A percentile compares a stretch with the other conserved stretches of the same genome.
Evolutionary conservation across 2,888 invertebrate genomes (phyloP).

Genomic region (Andrena marginata): DNA sequence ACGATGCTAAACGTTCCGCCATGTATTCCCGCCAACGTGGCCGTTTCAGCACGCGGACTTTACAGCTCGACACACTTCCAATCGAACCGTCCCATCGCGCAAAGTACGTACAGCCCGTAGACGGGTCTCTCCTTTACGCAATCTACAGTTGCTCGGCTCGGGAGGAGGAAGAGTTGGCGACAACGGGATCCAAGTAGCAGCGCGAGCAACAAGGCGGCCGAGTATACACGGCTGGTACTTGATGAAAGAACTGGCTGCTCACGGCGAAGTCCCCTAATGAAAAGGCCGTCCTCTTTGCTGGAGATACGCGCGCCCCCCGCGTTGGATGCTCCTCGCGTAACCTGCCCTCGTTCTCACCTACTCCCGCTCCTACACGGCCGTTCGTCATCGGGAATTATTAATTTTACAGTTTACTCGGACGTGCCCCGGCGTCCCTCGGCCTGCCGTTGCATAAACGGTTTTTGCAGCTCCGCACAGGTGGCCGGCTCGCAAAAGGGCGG

Average conservation of each 20-base stretch:
- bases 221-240: not conserved
- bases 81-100: too few relatives aligned
- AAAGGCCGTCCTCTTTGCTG: constrained; percentile 4
- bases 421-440: constrained; percentile 44
- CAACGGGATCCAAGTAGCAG: not conserved
- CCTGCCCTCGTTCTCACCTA: constrained; percentile 33
- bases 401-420: constrained; percentile 63
- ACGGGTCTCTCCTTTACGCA: too few relatives aligned
- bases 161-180: not conserved
- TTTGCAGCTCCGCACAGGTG: constrained; percentile 67
- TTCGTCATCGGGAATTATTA: constrained; percentile 67
- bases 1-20: too few relatives aligned
- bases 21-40: too few relatives aligned
- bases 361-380: constrained; percentile 5
- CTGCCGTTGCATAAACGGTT: constrained; percentile 64
- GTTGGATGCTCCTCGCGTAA: not conserved
- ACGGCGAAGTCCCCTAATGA: constrained; percentile 9
- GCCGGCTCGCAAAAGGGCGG: constrained; percentile 68
- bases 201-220: not conserved
- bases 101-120: too few relatives aligned
- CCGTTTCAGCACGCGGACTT: too few relatives aligned
- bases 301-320: not conserved
- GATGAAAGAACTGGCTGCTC: constrained; percentile 14
- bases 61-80: too few relatives aligned
- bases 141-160: too few relatives aligned